Evolutionary conservation across 2,113 vertebrate species (phyloP).

Genomic region (Triplophysa rosa): DNA sequence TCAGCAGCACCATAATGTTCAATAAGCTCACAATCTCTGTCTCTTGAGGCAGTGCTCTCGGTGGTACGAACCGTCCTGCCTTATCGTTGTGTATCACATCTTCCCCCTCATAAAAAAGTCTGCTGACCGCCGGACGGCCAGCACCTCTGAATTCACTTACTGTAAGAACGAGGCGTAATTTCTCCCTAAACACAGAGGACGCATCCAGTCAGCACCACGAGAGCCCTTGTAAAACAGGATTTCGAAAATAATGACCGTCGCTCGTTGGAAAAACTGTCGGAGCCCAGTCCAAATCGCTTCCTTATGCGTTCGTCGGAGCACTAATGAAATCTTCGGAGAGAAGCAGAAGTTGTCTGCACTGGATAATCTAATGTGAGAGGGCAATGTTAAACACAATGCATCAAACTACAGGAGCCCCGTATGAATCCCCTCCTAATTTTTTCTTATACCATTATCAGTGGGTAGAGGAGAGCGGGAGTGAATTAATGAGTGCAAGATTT

Average conservation of each 20-base stretch:
- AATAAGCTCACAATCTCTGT: neutral
- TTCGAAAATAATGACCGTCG: constrained; percentile 68
- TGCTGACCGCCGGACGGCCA: constrained; percentile 44
- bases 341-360: constrained; percentile 66
- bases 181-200: constrained; percentile 52
- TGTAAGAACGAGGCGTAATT: constrained; percentile 55
- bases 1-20: neutral
- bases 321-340: constrained; percentile 67
- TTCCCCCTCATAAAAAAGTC: constrained; percentile 62
- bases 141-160: constrained; percentile 47
- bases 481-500: constrained; percentile 82
- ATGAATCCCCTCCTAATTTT: constrained; percentile 64
- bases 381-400: constrained; percentile 56
- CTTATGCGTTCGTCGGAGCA: constrained; percentile 60
- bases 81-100: constrained; percentile 60
- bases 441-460: constrained; percentile 65
- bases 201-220: constrained; percentile 47
- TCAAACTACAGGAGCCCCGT: constrained; percentile 60
- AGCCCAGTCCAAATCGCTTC: constrained; percentile 67
- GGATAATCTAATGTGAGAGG: constrained; percentile 67
- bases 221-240: constrained; percentile 69
- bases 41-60: constrained; percentile 17
- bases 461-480: constrained; percentile 63
- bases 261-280: constrained; percentile 59
- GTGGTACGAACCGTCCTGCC: constrained; percentile 48